phyloP scores from a whole-genome alignment of 1,140 invertebrate genomes.

The Cylas formicarius region DNA sequence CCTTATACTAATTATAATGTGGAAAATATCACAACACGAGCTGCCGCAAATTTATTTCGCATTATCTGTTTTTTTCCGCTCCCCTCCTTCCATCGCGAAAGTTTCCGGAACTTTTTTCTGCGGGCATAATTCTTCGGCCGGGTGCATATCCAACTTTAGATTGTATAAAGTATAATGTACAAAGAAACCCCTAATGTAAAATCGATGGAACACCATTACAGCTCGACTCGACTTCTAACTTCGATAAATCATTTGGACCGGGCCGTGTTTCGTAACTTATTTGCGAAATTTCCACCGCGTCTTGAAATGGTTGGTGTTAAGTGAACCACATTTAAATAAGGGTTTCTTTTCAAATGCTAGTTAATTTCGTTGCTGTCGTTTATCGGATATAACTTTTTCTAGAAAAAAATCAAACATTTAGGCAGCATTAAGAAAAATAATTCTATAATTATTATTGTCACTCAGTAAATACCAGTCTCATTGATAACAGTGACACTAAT shows the following conservation, averaged over 20 bases:
- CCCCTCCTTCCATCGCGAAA: conserved; percentile 39
- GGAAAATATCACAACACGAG: conserved; percentile 38
- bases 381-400: no score
- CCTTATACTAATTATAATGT: conserved; percentile 36
- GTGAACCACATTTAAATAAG: no score
- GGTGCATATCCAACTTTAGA: conserved; percentile 43
- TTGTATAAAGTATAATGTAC: conserved; percentile 45
- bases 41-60: conserved; percentile 41
- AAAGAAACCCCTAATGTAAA: conserved; percentile 45
- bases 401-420: no score
- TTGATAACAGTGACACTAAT: no score
- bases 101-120: conserved; percentile 39
- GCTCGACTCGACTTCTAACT: conserved; percentile 39
- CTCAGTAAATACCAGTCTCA: no score
- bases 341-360: no score
- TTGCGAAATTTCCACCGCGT: conserved; percentile 10
- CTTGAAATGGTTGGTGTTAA: no score
- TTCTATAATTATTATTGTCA: no score
- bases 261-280: conserved; percentile 29
- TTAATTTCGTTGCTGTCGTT: no score
- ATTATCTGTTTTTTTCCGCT: conserved; percentile 42
- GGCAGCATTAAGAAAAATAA: no score
- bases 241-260: conserved; percentile 37
- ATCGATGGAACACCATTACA: conserved; percentile 44
- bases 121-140: conserved; percentile 38